Conservation (phyloP, 2,888 invertebrate genomes). For the Spilarctia lutea region DNA sequence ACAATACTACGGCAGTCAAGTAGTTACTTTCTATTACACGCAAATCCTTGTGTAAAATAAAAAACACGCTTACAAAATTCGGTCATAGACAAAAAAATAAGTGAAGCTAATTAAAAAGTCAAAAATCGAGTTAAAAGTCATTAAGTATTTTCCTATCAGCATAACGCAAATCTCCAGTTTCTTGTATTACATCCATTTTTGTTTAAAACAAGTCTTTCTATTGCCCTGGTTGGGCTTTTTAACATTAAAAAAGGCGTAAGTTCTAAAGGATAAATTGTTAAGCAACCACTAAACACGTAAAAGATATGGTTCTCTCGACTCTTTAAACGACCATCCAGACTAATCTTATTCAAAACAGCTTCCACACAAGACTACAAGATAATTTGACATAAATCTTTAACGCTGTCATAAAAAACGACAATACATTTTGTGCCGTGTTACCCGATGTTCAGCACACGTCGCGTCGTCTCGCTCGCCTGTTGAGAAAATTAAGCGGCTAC, state of each 20-base stretch:
- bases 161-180: too few species aligned
- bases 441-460: slow-evolving; percentile 48
- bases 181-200: too few species aligned
- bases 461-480: slow-evolving; percentile 30
- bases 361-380: slow-evolving; percentile 51
- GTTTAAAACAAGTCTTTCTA: not conserved
- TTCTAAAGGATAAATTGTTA: not conserved
- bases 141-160: too few species aligned
- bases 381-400: slow-evolving; percentile 52
- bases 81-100: too few species aligned
- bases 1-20: not conserved
- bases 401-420: slow-evolving; percentile 51
- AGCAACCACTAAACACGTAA: not conserved
- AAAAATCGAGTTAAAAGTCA: too few species aligned
- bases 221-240: not conserved
- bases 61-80: too few species aligned
- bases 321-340: slow-evolving; percentile 9
- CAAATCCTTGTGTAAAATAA: too few species aligned
- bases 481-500: slow-evolving; percentile 49
- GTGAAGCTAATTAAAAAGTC: too few species aligned
- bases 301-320: slow-evolving; percentile 13
- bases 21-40: not conserved
- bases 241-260: not conserved
- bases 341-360: slow-evolving; percentile 43
- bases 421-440: slow-evolving; percentile 51